A percentile compares a stretch with the other conserved stretches of the same genome.
These are phyloP conservation scores for Mylabris phalerata DNA, from an alignment of 1,140 invertebrate species.

Conservation along the genomic window DNA sequence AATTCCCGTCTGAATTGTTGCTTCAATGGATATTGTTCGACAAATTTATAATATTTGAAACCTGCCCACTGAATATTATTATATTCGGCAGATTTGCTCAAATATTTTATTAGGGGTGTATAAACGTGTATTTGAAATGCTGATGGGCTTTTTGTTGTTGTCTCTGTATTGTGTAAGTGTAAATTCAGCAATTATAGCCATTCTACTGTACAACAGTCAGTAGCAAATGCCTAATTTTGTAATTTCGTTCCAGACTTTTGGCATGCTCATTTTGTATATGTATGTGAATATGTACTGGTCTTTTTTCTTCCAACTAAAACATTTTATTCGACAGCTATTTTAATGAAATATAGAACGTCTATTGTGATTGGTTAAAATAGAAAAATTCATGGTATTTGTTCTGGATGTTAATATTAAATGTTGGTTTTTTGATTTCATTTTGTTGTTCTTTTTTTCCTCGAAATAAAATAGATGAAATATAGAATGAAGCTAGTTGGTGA, in stretches of 20 bases:
- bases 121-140: slow-evolving; percentile 4
- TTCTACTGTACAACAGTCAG: slow-evolving; percentile 10
- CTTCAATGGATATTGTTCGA: slow-evolving; percentile 23
- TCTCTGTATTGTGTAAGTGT: slow-evolving; percentile 12
- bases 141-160: slow-evolving; percentile 6
- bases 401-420: too few relatives aligned
- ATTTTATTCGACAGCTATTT: too few relatives aligned
- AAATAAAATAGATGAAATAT: slow-evolving; percentile 7
- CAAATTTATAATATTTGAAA: slow-evolving; percentile 23
- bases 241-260: slow-evolving; percentile 10
- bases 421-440: not conserved
- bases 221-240: slow-evolving; percentile 14
- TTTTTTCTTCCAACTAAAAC: too few relatives aligned
- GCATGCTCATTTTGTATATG: slow-evolving; percentile 12
- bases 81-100: slow-evolving; percentile 4
- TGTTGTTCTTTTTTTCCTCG: slow-evolving; percentile 4
- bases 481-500: slow-evolving; percentile 6
- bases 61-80: not conserved
- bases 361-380: too few relatives aligned
- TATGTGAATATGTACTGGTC: too few relatives aligned
- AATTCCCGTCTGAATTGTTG: slow-evolving; percentile 24
- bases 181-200: slow-evolving; percentile 14
- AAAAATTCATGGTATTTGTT: too few relatives aligned
- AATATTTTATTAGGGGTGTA: slow-evolving; percentile 6
- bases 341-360: too few relatives aligned